These are phyloP conservation scores for Mola mola DNA, from an alignment of 2,113 vertebrate species.

Conservation along the genomic window DNA sequence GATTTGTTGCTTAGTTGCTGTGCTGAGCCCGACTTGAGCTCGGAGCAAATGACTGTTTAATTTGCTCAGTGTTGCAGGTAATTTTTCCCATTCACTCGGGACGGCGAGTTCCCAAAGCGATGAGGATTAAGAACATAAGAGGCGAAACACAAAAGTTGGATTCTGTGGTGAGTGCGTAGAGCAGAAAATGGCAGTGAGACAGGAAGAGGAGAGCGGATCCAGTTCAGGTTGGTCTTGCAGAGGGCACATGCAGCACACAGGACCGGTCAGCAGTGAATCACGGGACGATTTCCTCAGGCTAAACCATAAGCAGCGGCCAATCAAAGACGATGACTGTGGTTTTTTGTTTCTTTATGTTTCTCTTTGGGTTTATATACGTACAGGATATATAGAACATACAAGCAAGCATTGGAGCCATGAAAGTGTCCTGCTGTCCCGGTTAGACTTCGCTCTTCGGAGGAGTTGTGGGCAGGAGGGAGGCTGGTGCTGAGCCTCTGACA, in stretches of 20 bases:
- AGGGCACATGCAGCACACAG: constrained; percentile 2
- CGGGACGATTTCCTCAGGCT: constrained; percentile 14
- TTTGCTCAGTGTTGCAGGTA: constrained; percentile 73
- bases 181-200: background rate
- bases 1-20: constrained; percentile 69
- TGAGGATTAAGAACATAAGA: constrained; percentile 60
- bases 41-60: constrained; percentile 73
- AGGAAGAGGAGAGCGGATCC: background rate
- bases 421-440: constrained; percentile 14
- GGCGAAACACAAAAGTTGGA: constrained; percentile 29
- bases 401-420: constrained; percentile 6
- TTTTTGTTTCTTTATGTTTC: too few species aligned
- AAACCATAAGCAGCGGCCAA: constrained; percentile 3
- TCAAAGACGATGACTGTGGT: background rate
- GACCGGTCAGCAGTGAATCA: constrained; percentile 36
- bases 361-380: too few species aligned
- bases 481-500: constrained; percentile 48
- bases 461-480: constrained; percentile 30
- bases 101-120: constrained; percentile 55
- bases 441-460: constrained; percentile 5
- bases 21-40: constrained; percentile 49
- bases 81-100: constrained; percentile 64
- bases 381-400: constrained; percentile 10
- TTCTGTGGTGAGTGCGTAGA: background rate
- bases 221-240: background rate